Evolutionary conservation across 2,113 vertebrate genomes (phyloP), one percentile per base, ranked within the genome.

Genomic region (Arothron firmamentum): DNA sequence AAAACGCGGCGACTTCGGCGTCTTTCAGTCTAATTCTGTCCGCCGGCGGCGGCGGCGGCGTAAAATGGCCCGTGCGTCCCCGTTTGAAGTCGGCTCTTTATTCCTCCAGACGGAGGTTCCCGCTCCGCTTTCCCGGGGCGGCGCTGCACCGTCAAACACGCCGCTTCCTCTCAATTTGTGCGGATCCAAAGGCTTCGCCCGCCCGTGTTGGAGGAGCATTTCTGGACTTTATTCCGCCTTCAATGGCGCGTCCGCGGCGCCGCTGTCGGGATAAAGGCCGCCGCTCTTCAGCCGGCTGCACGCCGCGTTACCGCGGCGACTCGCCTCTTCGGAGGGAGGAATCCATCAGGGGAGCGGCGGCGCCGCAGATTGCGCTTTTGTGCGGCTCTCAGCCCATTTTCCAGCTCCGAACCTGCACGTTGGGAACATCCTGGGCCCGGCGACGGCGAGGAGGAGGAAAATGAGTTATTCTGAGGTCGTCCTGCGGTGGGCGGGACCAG

Each of bases 181-280:
- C 49, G 61, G 55, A 65, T 83, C 71, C 21, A 8, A 74, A 72
- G 48, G 70, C 52, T 76, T 72, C 64, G 65, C 41, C 54, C 52
- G 64, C 57, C 60, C 59, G 38, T 45, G 51, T 52, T 62, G 62
- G 65, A 64, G 61, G 55, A 53, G 67, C 21, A 51, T 28, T 75
- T 56, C 55, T 70, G 57, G 17, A 71, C 60, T 75, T 69, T 67
- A 64, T 76, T 77, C 63, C 42, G 42, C 64, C 80, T 83, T 75
- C 79, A 83, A 67, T 70, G 66, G 65, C 77, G 56, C 58, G 66
- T 78, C 62, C 87, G 68, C 64, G 75, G 70, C 65, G 78, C 79
- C 83, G 79, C 77, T 85, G 84, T 84, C 84, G 79, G 80, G 87
- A 79, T 83, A 88, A 88, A 89, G 72, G 88, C 77, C 83, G 81